Evolutionary conservation across 2,113 vertebrate species (phyloP), one percentile per base, ranked within the genome.

Genomic region (Leptosomus discolor): DNA sequence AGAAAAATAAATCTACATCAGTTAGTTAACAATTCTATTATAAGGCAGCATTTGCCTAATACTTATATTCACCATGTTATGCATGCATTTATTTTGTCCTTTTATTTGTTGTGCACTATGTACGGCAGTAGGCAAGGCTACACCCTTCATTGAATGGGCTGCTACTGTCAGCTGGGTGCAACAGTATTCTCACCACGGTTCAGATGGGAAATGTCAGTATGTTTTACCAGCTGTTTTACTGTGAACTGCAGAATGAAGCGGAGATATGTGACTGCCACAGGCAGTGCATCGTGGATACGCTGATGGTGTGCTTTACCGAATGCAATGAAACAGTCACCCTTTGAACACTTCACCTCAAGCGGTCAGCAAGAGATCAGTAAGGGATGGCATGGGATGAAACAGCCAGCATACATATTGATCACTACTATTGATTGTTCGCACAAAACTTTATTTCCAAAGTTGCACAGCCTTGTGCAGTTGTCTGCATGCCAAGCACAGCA

Each of bases 261-360:
- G 57, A 57, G 68, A 22, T 10, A n/a, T 0, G 2, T 9, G 77
- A n/a, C 73, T 26, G 65, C 51, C 85, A 26, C 48, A 43, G 64
- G 12, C 2, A 6, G 1, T 1, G 17, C 43, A 32, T 18, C 1
- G 1, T 19, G 46, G 39, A 13, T 19, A 29, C 6, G 1, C 9
- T 0, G 5, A 17, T 1, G 11, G 29, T 13, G 14, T 23, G 64
- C 43, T 24, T 41, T 32, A 29, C 46, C 27, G 70, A 34, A 18
- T 0, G 6, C 24, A 18, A 8, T 1, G 26, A 41, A 37, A 24
- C 0, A 0, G 41, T 29, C 48, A 41, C 12, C 54, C 24, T 29
- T 73, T 26, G 51, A 87, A 60, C 39, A 29, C 46, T 74, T 73
- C 39, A 53, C 19, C 58, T 48, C 83, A 22, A 80, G 68, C 2